phyloP scores from a whole-genome alignment of 2,113 vertebrate genomes.

The Syrmaticus mikado region DNA sequence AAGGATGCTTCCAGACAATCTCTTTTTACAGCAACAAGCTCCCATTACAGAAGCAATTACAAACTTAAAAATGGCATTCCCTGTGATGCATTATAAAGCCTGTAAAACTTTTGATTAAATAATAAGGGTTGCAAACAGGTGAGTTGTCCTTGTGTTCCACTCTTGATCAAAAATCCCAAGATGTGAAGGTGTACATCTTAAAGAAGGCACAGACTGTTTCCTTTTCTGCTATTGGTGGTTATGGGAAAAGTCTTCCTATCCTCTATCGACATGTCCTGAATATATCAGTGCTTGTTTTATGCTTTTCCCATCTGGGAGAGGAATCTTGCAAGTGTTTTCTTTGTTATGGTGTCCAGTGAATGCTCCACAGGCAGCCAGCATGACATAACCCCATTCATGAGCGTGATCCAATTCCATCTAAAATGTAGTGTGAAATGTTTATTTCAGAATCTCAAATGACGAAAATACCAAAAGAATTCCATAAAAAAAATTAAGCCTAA shows the following conservation, averaged over 20 bases:
- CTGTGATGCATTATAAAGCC: background rate
- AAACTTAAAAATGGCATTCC: background rate
- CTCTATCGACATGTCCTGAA: background rate
- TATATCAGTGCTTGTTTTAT: background rate
- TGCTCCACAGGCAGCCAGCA: rapidly evolving
- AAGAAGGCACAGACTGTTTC: background rate
- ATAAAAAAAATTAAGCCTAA: too few species aligned
- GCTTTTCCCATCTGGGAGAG: background rate
- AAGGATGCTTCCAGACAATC: rapidly evolving
- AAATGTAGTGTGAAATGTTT: background rate
- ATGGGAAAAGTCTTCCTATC: background rate
- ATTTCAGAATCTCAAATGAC: background rate
- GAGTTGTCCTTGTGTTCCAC: background rate
- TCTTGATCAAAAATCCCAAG: background rate
- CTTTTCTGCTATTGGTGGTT: background rate
- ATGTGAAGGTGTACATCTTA: background rate
- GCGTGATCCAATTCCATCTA: background rate
- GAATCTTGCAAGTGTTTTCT: background rate
- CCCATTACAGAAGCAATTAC: background rate
- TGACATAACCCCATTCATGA: background rate
- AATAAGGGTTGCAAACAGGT: background rate
- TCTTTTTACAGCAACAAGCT: background rate
- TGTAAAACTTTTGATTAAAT: background rate
- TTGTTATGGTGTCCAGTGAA: background rate
- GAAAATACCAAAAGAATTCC: background rate